These are phyloP conservation scores for Craniophora ligustri DNA, from an alignment of 2,888 invertebrate species.

Conservation along the genomic window DNA sequence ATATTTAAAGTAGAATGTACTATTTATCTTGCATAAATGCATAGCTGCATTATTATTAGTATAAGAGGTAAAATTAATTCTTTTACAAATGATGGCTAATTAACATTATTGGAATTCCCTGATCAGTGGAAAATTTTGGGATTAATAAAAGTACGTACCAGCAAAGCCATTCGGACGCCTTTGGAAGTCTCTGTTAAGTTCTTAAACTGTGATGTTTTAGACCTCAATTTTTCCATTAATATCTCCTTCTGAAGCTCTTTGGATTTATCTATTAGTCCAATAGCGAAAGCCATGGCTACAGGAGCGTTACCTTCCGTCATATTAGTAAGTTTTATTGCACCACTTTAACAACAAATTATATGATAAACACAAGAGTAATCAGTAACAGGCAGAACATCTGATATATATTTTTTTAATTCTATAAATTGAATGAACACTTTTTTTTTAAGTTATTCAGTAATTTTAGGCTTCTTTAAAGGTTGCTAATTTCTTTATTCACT, in stretches of 20 bases:
- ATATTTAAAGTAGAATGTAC: too few species aligned
- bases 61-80: too few species aligned
- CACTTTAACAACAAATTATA: conserved; percentile 54
- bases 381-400: conserved; percentile 69
- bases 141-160: conserved; percentile 86
- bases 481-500: conserved; percentile 38
- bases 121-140: not conserved
- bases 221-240: conserved; percentile 96
- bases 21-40: too few species aligned
- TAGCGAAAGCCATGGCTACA: conserved; percentile 71
- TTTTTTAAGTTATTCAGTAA: conserved; percentile 25
- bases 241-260: conserved; percentile 92
- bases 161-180: conserved; percentile 94
- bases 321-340: conserved; percentile 47
- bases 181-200: conserved; percentile 96
- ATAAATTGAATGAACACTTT: conserved; percentile 20
- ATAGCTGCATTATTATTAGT: too few species aligned
- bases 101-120: too few species aligned
- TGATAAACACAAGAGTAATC: conserved; percentile 62
- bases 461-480: conserved; percentile 20
- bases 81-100: not conserved
- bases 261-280: conserved; percentile 79
- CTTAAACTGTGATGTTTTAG: conserved; percentile 94
- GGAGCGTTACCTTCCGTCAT: conserved; percentile 78
- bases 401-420: conserved; percentile 52